A percentile compares a stretch with the other conserved stretches of the same genome.
These are phyloP conservation scores for Dilophus febrilis DNA, from an alignment of 2,888 invertebrate genomes.

Conservation along the genomic window DNA sequence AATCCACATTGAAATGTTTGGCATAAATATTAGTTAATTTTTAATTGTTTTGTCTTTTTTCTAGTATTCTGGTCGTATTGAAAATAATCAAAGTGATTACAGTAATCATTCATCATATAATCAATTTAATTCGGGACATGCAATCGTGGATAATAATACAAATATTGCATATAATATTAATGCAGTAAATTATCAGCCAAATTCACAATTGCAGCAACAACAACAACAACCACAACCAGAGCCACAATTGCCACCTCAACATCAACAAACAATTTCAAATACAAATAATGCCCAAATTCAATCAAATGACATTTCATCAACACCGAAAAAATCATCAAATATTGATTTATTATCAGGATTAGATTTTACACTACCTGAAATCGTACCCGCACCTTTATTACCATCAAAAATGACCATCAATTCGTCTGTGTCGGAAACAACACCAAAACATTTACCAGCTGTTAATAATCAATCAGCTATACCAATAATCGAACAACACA, in stretches of 20 bases:
- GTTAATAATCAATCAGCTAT: constrained; percentile 3
- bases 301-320: not conserved
- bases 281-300: constrained; percentile 1
- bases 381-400: constrained; percentile 19
- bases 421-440: not conserved
- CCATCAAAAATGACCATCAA: constrained; percentile 17
- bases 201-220: not conserved
- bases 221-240: not conserved
- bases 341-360: constrained; percentile 61
- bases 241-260: constrained; percentile 5
- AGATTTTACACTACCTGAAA: constrained; percentile 38
- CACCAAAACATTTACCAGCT: not conserved
- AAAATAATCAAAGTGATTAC: not conserved
- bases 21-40: too few species aligned
- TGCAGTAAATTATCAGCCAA: not conserved
- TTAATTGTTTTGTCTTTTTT: too few species aligned
- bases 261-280: constrained; percentile 5
- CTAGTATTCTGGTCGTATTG: not conserved
- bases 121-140: not conserved
- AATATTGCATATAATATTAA: too few species aligned
- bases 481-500: too few species aligned
- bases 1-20: not conserved
- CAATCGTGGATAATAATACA: not conserved
- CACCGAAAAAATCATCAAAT: constrained; percentile 27
- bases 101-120: not conserved